Evolutionary conservation across 1,140 invertebrate species (phyloP).

Genomic region (Steinernema feltiae): DNA sequence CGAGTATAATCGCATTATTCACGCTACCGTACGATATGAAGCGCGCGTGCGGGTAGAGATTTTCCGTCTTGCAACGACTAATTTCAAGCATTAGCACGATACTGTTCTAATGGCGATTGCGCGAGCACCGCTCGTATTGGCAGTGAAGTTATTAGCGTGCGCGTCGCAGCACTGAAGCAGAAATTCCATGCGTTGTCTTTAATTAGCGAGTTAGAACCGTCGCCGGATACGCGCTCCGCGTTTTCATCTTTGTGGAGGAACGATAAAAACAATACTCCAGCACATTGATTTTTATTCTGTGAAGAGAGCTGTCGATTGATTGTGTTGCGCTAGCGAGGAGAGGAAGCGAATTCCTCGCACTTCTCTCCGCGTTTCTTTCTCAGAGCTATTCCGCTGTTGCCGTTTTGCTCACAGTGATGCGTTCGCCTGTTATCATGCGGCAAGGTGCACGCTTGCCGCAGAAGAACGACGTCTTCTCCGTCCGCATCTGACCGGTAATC

Average conservation of each 20-base stretch:
- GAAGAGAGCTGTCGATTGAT: background rate
- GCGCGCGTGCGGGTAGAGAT: too few relatives aligned
- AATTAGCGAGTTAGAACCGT: too few relatives aligned
- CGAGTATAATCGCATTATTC: background rate
- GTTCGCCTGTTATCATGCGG: background rate
- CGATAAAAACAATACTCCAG: background rate
- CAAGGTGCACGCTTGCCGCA: conserved; percentile 9
- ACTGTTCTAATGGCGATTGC: too few relatives aligned
- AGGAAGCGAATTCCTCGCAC: conserved; percentile 5
- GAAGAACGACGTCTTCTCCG: background rate
- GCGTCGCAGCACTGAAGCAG: too few relatives aligned
- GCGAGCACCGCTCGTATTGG: too few relatives aligned
- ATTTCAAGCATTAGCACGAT: too few relatives aligned
- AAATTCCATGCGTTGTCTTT: background rate
- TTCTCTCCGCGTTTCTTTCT: conserved; percentile 5
- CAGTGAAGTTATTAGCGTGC: too few relatives aligned
- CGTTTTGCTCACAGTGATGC: background rate
- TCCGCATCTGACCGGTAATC: background rate
- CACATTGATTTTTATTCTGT: background rate
- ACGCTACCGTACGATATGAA: background rate
- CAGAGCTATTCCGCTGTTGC: background rate
- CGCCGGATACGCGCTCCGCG: too few relatives aligned
- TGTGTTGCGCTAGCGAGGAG: conserved; percentile 3
- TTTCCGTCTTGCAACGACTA: too few relatives aligned
- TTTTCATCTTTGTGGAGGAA: background rate